Base-by-base conservation (phyloP, 2,797 vertebrate species). In the Platyrinchus mystaceus region DNA sequence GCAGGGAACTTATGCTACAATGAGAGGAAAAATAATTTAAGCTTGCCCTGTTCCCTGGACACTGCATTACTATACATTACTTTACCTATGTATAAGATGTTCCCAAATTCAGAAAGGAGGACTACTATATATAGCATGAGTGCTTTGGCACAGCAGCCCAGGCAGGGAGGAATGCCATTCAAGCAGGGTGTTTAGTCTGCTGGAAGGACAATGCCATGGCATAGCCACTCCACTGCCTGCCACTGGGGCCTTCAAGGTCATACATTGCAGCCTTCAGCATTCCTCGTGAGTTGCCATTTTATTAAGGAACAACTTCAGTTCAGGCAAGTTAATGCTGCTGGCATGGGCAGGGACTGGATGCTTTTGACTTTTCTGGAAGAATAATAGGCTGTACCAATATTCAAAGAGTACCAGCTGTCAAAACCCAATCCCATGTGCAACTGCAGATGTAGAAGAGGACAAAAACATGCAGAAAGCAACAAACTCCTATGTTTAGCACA, bases 361-460 rank as follows among this genome's bases (percentile, higher is more conserved):
- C 30, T 87, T 93, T 41, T 80, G 24, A 23, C 44, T 56, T 60
- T 37, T 14, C 14, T 46, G 6, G 16, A 59, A 43, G 30, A 87
- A 50, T 43, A 71, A 19, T 9, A 56, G 47, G 11, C 13, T 70
- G 23, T 63, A 16, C 30, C 32, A 14, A 10, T 52, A 28, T 28
- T 63, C 21, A 0, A 2, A 36, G 27, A 66, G 17, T 9, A 56
- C 26, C 15, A 21, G 22, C 12, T 43, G 11, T 63, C 27, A 44
- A 63, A 68, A 9, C 5, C 14, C 0, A 0, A 44, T 44, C 32
- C 32, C 34, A 6, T 0, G 1, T 18, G 9, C 39, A 63, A 12
- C 41, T 75, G 49, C 36, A 47, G 56, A 32, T 26, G n/a, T 24
- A 17, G 30, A 52, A 82, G n/a, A 30, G 15, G 70, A 79, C 69